Percentiles rank a stretch among this genome's conserved stretches.
These are phyloP conservation scores for Microcebus griseorufus DNA, from an alignment of 2,113 vertebrate genomes.

Conservation along the genomic window DNA sequence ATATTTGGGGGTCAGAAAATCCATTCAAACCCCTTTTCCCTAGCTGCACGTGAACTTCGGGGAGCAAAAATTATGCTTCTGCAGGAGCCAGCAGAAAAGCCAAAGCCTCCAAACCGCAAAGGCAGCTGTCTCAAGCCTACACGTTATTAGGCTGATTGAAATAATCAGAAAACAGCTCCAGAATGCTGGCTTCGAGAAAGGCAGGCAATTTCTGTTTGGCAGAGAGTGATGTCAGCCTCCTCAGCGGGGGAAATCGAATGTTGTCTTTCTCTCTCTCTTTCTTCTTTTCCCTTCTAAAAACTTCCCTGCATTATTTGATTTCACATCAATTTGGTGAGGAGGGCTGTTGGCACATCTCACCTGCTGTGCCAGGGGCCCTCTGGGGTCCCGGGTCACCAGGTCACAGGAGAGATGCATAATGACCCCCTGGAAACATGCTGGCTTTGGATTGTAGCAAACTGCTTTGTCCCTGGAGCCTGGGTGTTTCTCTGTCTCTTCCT, in stretches of 20 bases:
- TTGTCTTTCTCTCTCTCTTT: slow-evolving; percentile 3
- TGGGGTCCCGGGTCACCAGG: background rate
- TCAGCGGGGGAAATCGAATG: slow-evolving; percentile 40
- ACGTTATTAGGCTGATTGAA: slow-evolving; percentile 83
- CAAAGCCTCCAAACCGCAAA: slow-evolving; percentile 67
- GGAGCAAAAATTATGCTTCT: slow-evolving; percentile 75
- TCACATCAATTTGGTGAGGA: background rate
- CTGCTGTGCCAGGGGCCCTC: background rate
- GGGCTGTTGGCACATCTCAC: background rate
- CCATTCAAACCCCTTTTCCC: slow-evolving; percentile 74
- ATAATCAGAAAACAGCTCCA: slow-evolving; percentile 80
- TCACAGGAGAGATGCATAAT: background rate
- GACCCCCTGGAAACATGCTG: background rate
- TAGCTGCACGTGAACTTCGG: slow-evolving; percentile 60
- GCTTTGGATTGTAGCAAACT: background rate
- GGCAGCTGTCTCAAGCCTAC: slow-evolving; percentile 80
- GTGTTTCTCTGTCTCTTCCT: background rate
- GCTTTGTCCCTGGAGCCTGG: background rate
- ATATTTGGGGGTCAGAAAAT: slow-evolving; percentile 77
- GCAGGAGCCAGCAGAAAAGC: slow-evolving; percentile 79
- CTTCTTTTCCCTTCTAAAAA: slow-evolving; percentile 45
- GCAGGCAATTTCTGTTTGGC: slow-evolving; percentile 76
- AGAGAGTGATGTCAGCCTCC: slow-evolving; percentile 76
- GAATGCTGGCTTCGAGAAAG: slow-evolving; percentile 63
- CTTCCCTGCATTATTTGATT: slow-evolving; percentile 19